A percentile compares a stretch with the other conserved stretches of the same genome.
Conservation (phyloP, 2,888 invertebrate species). For the Platypus cylindrus region DNA sequence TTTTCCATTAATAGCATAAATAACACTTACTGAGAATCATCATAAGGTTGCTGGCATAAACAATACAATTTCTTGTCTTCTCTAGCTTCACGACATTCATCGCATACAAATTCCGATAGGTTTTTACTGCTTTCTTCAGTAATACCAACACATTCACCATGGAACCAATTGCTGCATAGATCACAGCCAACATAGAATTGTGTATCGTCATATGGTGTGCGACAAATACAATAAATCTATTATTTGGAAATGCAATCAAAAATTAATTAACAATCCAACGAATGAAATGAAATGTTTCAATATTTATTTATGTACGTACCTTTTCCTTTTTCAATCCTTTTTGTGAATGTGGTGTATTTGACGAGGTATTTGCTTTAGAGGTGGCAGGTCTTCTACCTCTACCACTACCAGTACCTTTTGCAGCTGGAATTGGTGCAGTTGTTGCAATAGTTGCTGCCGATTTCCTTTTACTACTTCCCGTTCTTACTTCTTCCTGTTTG, state of each 20-base stretch:
- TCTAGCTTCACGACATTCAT: constrained; percentile 71
- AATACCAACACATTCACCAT: constrained; percentile 91
- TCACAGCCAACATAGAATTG: constrained; percentile 99
- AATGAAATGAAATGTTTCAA: not conserved
- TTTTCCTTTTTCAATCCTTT: constrained; percentile 50
- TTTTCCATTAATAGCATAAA: not conserved
- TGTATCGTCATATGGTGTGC: constrained; percentile 89
- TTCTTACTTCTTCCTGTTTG: constrained; percentile 45
- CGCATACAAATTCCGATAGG: constrained; percentile 81
- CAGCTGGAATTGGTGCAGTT: constrained; percentile 24
- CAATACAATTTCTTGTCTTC: constrained; percentile 91
- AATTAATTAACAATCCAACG: not conserved
- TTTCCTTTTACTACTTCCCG: constrained; percentile 44
- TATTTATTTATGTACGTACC: constrained; percentile 17
- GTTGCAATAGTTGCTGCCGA: constrained; percentile 36
- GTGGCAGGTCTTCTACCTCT: constrained; percentile 17
- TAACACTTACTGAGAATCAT: constrained; percentile 80
- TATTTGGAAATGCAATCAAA: constrained; percentile 1
- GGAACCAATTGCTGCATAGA: constrained; percentile 97
- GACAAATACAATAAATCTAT: constrained; percentile 71
- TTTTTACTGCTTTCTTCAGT: constrained; percentile 83
- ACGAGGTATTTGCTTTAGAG: constrained; percentile 14
- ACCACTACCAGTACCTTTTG: constrained; percentile 14
- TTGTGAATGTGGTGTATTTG: constrained; percentile 4
- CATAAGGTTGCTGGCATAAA: constrained; percentile 90